A percentile compares a stretch with the other conserved stretches of the same genome.
phyloP scores from a whole-genome alignment of 2,888 invertebrate genomes.

The Chorisops tibialis region DNA sequence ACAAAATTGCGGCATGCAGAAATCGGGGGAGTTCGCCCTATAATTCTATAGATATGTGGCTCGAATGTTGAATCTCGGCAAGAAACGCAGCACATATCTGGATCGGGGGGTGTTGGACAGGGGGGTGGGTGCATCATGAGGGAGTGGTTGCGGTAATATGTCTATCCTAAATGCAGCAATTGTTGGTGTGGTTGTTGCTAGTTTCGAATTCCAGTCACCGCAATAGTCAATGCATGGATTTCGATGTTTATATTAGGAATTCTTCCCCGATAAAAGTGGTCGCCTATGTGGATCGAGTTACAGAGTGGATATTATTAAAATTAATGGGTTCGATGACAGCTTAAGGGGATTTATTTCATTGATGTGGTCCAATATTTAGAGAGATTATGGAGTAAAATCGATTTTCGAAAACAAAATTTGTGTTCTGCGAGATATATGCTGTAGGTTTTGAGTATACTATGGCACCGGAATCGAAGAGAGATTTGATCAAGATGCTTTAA shows the following conservation, averaged over 20 bases:
- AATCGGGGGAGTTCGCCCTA: neutral
- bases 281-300: neutral
- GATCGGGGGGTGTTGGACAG: too few species aligned
- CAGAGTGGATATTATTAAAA: constrained; percentile 27
- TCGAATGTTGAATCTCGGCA: constrained; percentile 4
- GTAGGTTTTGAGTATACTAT: too few species aligned
- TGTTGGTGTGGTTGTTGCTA: too few species aligned
- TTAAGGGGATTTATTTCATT: constrained; percentile 20
- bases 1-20: constrained; percentile 6
- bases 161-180: too few species aligned
- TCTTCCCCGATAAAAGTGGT: constrained; percentile 1
- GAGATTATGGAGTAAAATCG: too few species aligned
- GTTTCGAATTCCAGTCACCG: neutral
- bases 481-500: too few species aligned
- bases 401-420: too few species aligned
- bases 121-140: too few species aligned
- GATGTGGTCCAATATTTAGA: too few species aligned
- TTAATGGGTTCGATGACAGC: constrained; percentile 30
- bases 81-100: neutral
- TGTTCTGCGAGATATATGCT: too few species aligned
- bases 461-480: too few species aligned
- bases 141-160: too few species aligned
- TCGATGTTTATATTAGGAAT: constrained; percentile 13
- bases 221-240: constrained; percentile 20
- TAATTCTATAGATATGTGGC: constrained; percentile 21